A percentile compares a stretch with the other conserved stretches of the same genome.
Evolutionary conservation across 2,113 vertebrate species (phyloP).

Genomic region (Pelmatolapia mariae): DNA sequence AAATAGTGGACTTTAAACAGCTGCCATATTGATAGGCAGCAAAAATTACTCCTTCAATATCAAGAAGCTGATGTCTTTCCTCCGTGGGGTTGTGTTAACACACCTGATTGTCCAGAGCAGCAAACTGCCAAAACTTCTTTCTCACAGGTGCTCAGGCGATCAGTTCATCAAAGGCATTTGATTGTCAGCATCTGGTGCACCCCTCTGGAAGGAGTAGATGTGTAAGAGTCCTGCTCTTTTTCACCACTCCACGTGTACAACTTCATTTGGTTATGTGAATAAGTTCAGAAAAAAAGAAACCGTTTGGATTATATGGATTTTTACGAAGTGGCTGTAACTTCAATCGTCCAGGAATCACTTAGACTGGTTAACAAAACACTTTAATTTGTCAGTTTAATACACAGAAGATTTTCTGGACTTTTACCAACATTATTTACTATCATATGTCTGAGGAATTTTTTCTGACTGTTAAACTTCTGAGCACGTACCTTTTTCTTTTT

Average conservation of each 20-base stretch:
- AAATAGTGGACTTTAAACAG: not conserved
- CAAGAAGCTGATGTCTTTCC: not conserved
- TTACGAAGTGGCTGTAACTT: not conserved
- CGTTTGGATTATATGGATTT: not conserved
- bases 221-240: not conserved
- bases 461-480: constrained; percentile 33
- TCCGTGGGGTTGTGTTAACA: not conserved
- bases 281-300: not conserved
- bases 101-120: not conserved
- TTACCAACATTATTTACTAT: constrained; percentile 20
- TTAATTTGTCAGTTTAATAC: not conserved
- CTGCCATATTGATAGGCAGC: not conserved
- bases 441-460: constrained; percentile 2
- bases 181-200: not conserved
- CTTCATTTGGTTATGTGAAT: not conserved
- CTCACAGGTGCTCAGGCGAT: not conserved
- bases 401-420: not conserved
- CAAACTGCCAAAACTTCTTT: not conserved
- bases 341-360: not conserved
- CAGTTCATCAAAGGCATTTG: not conserved
- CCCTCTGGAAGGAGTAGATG: not conserved
- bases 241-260: not conserved
- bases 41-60: not conserved
- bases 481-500: not conserved
- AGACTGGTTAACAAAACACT: not conserved